Evolutionary conservation across 2,113 vertebrate genomes (phyloP), one percentile per base, ranked within the genome.

Genomic region (Tupaia chinensis): DNA sequence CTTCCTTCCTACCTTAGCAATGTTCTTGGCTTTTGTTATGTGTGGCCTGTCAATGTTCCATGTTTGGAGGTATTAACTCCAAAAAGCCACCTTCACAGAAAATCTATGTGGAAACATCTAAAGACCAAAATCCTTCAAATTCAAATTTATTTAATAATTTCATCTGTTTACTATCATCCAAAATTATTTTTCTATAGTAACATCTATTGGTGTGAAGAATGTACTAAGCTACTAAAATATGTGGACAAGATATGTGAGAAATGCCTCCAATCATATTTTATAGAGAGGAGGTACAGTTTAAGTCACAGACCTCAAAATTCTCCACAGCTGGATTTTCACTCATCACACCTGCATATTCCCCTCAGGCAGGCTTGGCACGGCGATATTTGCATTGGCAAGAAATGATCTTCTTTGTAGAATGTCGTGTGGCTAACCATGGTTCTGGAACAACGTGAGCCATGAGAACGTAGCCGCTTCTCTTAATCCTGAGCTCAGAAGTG

Each of bases 91-190:
- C 5, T 73, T 34, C 23, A 87, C 1, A 73, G 63, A 90, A 91
- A 93, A 76, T 63, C 63, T 72, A 54, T 69, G 60, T 60, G 29
- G 29, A 84, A 85, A 70, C n/a, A 87, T 61, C 44, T 91, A 91
- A 88, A 91, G 87, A 32, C n/a, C 91, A 91, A 95, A 81, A n/a
- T n/a, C 34, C 27, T 84, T 81, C 53, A 84, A 93, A 86, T 27
- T 92, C 29, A 74, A 76, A 94, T 61, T 56, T 65, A 70, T n/a
- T 13, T 23, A 65, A 29, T 78, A 83, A 74, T 73, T 91, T 90
- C 25, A 89, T 89, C 44, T 96, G 56, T 29, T 85, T 96, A n/a
- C 87, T 10, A 63, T 56, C 13, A 29, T 58, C 63, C 56, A 69
- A 72, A 90, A 60, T 93, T 66, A 53, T 83, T 78, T 96, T 83